Conservation (phyloP, 1,140 invertebrate genomes). For the Adoxophyes honmai region DNA sequence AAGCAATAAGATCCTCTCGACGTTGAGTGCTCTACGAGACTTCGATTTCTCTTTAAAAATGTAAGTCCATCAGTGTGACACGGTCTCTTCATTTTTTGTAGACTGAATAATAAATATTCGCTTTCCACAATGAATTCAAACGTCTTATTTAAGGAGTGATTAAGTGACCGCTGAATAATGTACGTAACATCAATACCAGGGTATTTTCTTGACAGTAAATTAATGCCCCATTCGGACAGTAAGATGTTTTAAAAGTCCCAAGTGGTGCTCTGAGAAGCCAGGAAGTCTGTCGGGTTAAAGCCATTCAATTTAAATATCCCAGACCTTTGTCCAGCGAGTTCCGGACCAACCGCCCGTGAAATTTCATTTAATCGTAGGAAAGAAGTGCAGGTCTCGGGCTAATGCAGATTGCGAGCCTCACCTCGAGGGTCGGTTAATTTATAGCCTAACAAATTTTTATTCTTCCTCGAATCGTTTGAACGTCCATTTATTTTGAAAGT, state of each 20-base stretch:
- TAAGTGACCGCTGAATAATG: constrained; percentile 1
- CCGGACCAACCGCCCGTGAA: constrained; percentile 64
- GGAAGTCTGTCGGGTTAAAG: constrained; percentile 55
- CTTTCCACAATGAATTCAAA: constrained; percentile 9
- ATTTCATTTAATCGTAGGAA: constrained; percentile 72
- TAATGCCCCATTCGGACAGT: background rate
- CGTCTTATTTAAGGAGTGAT: constrained; percentile 7
- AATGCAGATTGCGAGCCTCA: constrained; percentile 67
- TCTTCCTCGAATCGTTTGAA: constrained; percentile 64
- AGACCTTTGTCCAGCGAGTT: constrained; percentile 63
- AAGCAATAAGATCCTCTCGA: constrained; percentile 18
- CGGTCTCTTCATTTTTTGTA: constrained; percentile 22
- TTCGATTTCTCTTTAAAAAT: constrained; percentile 25
- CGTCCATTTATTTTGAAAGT: constrained; percentile 53
- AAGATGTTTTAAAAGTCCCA: background rate
- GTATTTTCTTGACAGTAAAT: no score
- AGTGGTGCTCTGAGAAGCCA: constrained; percentile 24
- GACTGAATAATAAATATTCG: constrained; percentile 17
- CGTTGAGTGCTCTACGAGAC: constrained; percentile 19
- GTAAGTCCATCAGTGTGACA: constrained; percentile 25
- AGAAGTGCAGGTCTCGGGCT: constrained; percentile 67
- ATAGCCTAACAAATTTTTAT: constrained; percentile 72
- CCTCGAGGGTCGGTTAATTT: constrained; percentile 63
- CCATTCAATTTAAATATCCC: constrained; percentile 69
- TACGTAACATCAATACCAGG: background rate